phyloP scores from a whole-genome alignment of 2,797 vertebrate species.

The Oophaga sylvatica region DNA sequence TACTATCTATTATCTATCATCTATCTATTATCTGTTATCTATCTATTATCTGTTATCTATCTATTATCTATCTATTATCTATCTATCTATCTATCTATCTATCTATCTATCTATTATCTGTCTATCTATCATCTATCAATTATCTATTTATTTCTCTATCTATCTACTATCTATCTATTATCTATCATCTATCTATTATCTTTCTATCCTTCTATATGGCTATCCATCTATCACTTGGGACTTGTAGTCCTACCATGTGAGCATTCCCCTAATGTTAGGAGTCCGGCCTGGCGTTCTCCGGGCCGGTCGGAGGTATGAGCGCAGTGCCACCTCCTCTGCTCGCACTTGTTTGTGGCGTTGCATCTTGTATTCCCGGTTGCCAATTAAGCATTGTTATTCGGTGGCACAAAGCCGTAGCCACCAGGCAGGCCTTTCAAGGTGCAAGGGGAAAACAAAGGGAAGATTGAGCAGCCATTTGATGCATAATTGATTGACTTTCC shows the following conservation, averaged over 20 bases:
- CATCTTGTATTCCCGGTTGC: conserved; percentile 39
- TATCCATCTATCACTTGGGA: not conserved
- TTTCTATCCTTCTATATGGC: not conserved
- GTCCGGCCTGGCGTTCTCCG: no score
- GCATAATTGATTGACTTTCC: conserved; percentile 77
- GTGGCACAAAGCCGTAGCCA: conserved; percentile 65
- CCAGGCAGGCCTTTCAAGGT: conserved; percentile 67
- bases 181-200: not conserved
- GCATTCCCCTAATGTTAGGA: not conserved
- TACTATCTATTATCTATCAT: no score
- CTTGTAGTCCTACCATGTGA: not conserved
- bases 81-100: no score
- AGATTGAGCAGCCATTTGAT: conserved; percentile 76
- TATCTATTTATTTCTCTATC: no score
- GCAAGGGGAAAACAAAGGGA: conserved; percentile 67
- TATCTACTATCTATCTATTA: not conserved
- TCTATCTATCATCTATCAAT: no score
- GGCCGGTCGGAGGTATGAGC: not conserved
- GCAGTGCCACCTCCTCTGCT: not conserved
- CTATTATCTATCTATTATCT: no score
- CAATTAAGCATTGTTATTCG: conserved; percentile 72
- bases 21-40: no score
- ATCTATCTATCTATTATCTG: no score
- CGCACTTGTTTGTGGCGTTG: not conserved
- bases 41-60: no score